A percentile compares a stretch with the other conserved stretches of the same genome.
These are phyloP conservation scores for Cyclophora punctaria DNA, from an alignment of 2,888 invertebrate species.

Conservation along the genomic window DNA sequence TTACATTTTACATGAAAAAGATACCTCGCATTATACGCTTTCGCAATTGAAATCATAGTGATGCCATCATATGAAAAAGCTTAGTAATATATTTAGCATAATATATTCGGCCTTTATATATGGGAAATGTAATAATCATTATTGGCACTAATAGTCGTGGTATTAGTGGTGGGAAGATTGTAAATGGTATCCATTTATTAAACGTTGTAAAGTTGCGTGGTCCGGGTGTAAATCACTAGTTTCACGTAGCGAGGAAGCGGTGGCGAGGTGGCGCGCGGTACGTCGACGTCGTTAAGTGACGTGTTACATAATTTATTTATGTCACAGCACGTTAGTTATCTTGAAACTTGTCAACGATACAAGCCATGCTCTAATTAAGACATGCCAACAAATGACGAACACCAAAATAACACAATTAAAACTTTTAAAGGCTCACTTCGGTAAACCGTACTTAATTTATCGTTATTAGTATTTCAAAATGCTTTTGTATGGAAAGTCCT, in stretches of 20 bases:
- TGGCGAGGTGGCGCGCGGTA: constrained; percentile 25
- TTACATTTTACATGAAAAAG: constrained; percentile 65
- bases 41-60: constrained; percentile 11
- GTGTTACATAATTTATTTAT: constrained; percentile 70
- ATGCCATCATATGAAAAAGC: too few species aligned
- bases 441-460: too few species aligned
- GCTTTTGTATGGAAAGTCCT: too few species aligned
- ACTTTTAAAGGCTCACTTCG: too few species aligned
- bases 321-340: constrained; percentile 60
- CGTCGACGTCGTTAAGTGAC: constrained; percentile 44
- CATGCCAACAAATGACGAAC: constrained; percentile 7
- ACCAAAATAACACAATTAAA: constrained; percentile 12
- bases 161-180: too few species aligned
- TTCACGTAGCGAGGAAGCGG: constrained; percentile 9
- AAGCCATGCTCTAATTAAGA: constrained; percentile 26
- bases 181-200: too few species aligned
- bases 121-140: too few species aligned
- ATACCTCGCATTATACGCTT: constrained; percentile 26
- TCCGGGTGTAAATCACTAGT: not conserved
- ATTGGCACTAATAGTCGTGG: too few species aligned
- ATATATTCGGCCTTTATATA: too few species aligned
- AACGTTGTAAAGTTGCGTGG: too few species aligned
- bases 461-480: too few species aligned
- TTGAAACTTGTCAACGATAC: constrained; percentile 41
- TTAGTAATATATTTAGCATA: too few species aligned